A percentile compares a stretch with the other conserved stretches of the same genome.
These are phyloP conservation scores for Eudasyphora cyanicolor DNA, from an alignment of 2,888 invertebrate genomes.

Conservation along the genomic window DNA sequence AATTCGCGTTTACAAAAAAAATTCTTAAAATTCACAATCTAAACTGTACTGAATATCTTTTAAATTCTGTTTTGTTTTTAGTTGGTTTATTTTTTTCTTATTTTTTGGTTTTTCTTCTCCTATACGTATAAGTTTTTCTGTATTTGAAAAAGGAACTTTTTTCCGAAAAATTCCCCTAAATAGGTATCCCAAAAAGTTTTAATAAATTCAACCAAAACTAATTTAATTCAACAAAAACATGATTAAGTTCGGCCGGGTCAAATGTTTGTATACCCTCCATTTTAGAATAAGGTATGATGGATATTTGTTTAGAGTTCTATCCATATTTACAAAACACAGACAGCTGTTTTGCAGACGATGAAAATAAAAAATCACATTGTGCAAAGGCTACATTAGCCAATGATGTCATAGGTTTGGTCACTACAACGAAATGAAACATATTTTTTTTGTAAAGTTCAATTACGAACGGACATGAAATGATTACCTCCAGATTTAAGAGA, in stretches of 20 bases:
- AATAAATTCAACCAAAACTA: conserved; percentile 25
- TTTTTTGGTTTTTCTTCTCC: background rate
- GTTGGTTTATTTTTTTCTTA: background rate
- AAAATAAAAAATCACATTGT: too few species aligned
- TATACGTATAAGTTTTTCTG: background rate
- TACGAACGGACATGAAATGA: too few species aligned
- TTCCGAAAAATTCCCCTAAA: conserved; percentile 26
- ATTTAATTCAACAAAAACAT: background rate
- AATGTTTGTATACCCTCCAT: background rate
- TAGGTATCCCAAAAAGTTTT: conserved; percentile 6
- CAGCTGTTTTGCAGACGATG: too few species aligned
- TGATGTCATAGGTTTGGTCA: too few species aligned
- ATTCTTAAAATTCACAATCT: conserved; percentile 7
- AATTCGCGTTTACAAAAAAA: background rate
- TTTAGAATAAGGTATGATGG: too few species aligned
- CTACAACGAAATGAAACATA: too few species aligned
- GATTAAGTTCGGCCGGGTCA: background rate
- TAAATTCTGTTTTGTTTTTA: background rate
- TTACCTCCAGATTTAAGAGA: too few species aligned
- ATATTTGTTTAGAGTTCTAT: too few species aligned
- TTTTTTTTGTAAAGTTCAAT: too few species aligned
- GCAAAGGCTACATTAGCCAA: too few species aligned
- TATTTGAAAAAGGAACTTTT: conserved; percentile 32
- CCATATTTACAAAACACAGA: too few species aligned
- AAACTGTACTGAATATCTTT: background rate